Base-by-base conservation (phyloP, 2,888 invertebrate genomes). In the Gryllus longicercus region DNA sequence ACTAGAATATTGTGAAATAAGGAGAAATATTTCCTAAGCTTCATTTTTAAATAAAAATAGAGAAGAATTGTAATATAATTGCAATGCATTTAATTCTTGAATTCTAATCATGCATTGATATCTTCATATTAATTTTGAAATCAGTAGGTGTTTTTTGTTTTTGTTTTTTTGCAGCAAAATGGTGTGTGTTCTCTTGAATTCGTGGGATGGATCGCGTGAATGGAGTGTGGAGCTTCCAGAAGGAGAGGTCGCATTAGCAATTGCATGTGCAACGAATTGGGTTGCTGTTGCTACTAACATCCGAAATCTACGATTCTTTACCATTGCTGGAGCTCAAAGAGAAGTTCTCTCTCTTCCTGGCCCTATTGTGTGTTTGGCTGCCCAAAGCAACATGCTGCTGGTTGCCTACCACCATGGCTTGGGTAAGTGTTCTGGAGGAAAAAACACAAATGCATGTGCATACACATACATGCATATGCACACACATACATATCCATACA, bases 301-400 rank as follows among this genome's bases (percentile, higher is more conserved):
- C 80, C 89, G 95, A 38, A 90, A 93, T 83, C 87, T 99, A 78
- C 88, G 98, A n/a, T 87, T 98, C 8, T 97, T 94, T 87, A 94
- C 95, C 10, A 89, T 94, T 16, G 92, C 93, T 87, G 99, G 99
- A 77, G 93, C 95, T 0, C 98, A 99, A 88, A 90, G 93, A 85
- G 94, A 95, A 84, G 87, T 94, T 12, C 87, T 96, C 79, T 90
- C 91, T 1, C 86, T 95, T 78, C 92, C 94, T 0, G 96, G 96
- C 1, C 91, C 93, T 10, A 88, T 94, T 21, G 91, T 96, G 8
- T 89, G 92, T 50, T 88, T 95, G 86, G 87, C 92, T 76, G 93
- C 91, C 0, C 88, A 89, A 83, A 89, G 89, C 74, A 89, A 91
- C 85, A 89, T 90, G 78, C 86, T 96, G 23, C 85, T 93, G 82